Evolutionary conservation across 2,113 vertebrate genomes (phyloP).

Genomic region (Lota lota): DNA sequence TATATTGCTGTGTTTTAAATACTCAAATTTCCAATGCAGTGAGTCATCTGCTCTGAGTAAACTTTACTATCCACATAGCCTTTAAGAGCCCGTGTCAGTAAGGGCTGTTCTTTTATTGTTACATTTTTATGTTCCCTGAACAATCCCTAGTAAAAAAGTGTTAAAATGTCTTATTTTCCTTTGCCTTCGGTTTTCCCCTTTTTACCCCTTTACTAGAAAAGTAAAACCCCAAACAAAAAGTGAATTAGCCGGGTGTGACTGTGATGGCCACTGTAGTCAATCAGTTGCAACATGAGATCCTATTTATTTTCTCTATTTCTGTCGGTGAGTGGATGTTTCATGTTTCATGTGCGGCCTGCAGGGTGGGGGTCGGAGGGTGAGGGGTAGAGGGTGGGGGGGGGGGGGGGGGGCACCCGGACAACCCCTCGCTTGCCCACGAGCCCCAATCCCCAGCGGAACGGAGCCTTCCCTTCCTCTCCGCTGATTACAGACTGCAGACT

Average conservation of each 20-base stretch:
- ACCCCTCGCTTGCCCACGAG: not conserved
- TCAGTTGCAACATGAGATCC: slow-evolving; percentile 19
- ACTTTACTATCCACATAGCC: slow-evolving; percentile 6
- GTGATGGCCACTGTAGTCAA: slow-evolving; percentile 37
- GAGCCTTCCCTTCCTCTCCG: slow-evolving; percentile 26
- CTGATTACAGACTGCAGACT: slow-evolving; percentile 30
- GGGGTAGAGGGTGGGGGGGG: too few species aligned
- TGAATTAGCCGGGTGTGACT: slow-evolving; percentile 45
- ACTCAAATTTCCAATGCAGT: not conserved
- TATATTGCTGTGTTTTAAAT: slow-evolving; percentile 16
- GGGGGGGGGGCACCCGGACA: too few species aligned
- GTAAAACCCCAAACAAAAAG: not conserved
- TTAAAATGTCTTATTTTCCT: not conserved
- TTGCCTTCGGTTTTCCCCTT: not conserved
- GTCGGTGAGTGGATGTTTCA: slow-evolving; percentile 8
- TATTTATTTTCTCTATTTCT: slow-evolving; percentile 24
- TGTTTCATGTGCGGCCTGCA: slow-evolving; percentile 30
- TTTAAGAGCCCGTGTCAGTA: too few species aligned
- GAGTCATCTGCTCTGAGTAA: slow-evolving; percentile 21
- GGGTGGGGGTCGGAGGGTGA: not conserved
- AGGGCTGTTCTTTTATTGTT: too few species aligned
- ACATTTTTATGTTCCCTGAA: too few species aligned
- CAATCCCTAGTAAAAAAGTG: too few species aligned
- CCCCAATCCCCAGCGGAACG: slow-evolving; percentile 23
- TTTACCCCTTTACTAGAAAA: slow-evolving; percentile 31